Percentiles rank a stretch among this genome's conserved stretches.
These are phyloP conservation scores for cattle (Bos taurus) DNA, from an alignment of 2,113 vertebrate genomes.

Conservation along the genomic window DNA sequence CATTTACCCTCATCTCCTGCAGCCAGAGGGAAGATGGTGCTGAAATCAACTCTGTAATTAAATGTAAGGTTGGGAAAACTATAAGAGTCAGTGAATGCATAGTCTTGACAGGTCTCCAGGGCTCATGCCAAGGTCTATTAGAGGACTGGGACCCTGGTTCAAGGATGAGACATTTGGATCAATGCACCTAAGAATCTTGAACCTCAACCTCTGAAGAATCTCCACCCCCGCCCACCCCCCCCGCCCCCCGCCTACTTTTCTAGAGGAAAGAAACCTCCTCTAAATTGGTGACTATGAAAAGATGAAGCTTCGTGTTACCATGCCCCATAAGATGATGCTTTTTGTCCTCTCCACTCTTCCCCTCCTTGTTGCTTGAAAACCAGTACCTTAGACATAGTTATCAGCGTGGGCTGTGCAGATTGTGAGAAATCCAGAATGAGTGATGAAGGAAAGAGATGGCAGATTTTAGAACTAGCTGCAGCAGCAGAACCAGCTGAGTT, in stretches of 20 bases:
- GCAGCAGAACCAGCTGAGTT: not conserved
- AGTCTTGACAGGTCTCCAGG: not conserved
- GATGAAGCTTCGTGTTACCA: not conserved
- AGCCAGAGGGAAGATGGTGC: not conserved
- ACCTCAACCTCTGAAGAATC: not conserved
- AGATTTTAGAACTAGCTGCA: not conserved
- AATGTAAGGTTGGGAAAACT: not conserved
- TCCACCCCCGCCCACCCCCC: rapidly evolving
- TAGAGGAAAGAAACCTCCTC: too few relatives aligned
- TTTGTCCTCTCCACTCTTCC: too few relatives aligned
- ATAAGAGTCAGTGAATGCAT: not conserved
- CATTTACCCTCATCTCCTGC: not conserved
- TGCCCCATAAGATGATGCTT: rapidly evolving
- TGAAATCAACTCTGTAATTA: not conserved
- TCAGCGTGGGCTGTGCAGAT: rapidly evolving
- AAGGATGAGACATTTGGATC: not conserved
- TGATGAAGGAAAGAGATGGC: not conserved
- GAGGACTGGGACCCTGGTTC: not conserved
- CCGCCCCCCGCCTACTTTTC: too few relatives aligned
- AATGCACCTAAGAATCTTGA: not conserved
- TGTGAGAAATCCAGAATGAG: not conserved
- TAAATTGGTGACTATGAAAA: not conserved
- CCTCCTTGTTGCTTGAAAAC: not conserved
- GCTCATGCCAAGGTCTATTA: too few relatives aligned
- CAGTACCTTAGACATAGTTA: not conserved